Evolutionary conservation across 1,140 invertebrate genomes (phyloP).

Genomic region (Dinoponera quadriceps): DNA sequence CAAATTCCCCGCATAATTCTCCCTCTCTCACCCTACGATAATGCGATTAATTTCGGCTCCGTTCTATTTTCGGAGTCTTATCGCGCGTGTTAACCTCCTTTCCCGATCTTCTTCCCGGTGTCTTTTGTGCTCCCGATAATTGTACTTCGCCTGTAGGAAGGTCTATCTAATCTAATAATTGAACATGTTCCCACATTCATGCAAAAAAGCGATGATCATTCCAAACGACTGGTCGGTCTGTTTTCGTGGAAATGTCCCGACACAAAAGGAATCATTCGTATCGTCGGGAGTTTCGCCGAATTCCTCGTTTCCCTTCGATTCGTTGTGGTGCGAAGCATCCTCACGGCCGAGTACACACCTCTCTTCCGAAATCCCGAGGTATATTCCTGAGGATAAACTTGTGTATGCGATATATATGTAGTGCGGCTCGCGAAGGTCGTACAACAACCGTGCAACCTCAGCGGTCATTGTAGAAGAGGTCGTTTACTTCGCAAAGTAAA

Average conservation of each 20-base stretch:
- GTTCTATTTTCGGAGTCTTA: not conserved
- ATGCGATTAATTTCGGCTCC: slow-evolving; percentile 3
- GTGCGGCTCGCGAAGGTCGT: slow-evolving; percentile 38
- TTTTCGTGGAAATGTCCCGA: no score
- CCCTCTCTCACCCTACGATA: not conserved
- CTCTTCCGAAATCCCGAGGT: slow-evolving; percentile 34
- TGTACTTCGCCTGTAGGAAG: no score
- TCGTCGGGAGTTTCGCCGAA: not conserved
- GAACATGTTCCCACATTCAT: no score
- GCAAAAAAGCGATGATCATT: no score
- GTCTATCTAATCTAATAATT: no score
- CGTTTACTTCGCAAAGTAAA: slow-evolving; percentile 45
- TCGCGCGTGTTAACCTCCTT: not conserved
- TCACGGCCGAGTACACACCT: not conserved
- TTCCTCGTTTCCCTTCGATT: not conserved
- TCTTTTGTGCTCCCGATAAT: not conserved
- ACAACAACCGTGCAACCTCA: slow-evolving; percentile 15
- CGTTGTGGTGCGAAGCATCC: not conserved
- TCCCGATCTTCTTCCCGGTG: not conserved
- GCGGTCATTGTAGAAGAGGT: slow-evolving; percentile 36
- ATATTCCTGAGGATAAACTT: slow-evolving; percentile 34
- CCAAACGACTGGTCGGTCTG: no score
- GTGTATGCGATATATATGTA: no score
- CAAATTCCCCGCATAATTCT: not conserved
- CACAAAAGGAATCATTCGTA: no score